A percentile compares a stretch with the other conserved stretches of the same genome.
phyloP scores from a whole-genome alignment of 2,888 invertebrate species.

The Euzophera pinguis region DNA sequence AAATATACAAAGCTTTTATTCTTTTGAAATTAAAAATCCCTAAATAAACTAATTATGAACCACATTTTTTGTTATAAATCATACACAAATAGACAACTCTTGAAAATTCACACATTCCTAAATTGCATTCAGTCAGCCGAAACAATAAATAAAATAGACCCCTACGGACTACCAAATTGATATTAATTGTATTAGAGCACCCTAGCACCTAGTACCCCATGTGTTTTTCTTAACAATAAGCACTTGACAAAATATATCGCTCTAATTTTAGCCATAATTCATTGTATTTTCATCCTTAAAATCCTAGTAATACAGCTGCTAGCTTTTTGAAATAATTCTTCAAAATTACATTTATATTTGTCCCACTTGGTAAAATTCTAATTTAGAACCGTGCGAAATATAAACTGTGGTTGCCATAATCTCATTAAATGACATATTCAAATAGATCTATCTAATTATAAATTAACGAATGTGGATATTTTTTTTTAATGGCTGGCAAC shows the following conservation, averaged over 20 bases:
- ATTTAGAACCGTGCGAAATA: conserved; percentile 20
- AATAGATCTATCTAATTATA: conserved; percentile 18
- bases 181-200: conserved; percentile 73
- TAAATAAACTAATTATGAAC: too few species aligned
- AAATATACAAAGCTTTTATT: too few species aligned
- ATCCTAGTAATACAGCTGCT: not conserved
- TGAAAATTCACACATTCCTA: conserved; percentile 19
- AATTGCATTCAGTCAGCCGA: conserved; percentile 30
- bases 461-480: conserved; percentile 17
- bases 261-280: conserved; percentile 28
- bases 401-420: conserved; percentile 17
- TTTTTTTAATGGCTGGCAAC: conserved; percentile 11
- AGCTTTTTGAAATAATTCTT: conserved; percentile 9
- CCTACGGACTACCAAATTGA: conserved; percentile 64
- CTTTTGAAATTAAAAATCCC: too few species aligned
- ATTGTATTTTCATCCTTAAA: conserved; percentile 35
- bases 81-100: not conserved
- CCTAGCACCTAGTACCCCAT: conserved; percentile 58
- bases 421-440: conserved; percentile 17
- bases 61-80: not conserved
- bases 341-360: conserved; percentile 27
- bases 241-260: conserved; percentile 43
- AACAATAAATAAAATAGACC: conserved; percentile 28
- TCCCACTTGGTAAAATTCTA: conserved; percentile 23
- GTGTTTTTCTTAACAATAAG: conserved; percentile 75